These are phyloP conservation scores for Scatophagus argus DNA, from an alignment of 2,113 vertebrate species.

Conservation along the genomic window DNA sequence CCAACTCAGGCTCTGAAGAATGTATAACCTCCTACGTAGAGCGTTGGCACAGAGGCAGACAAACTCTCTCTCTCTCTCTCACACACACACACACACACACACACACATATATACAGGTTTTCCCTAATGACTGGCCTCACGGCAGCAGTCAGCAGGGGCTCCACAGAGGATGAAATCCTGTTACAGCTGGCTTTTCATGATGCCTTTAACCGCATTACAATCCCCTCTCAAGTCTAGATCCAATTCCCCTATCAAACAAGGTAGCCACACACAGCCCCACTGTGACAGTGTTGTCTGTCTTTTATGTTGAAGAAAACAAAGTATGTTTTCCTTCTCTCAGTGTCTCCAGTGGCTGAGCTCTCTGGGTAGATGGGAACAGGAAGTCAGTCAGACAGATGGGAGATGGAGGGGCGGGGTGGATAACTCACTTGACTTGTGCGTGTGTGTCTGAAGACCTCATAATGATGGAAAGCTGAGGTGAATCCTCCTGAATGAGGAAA, in stretches of 20 bases:
- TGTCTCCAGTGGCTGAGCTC: conserved; percentile 38
- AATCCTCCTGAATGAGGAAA: conserved; percentile 1
- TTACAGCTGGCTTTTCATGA: conserved; percentile 79
- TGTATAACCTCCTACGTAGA: conserved; percentile 6
- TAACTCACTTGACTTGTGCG: conserved; percentile 39
- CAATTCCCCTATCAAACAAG: conserved; percentile 78
- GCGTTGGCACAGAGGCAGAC: conserved; percentile 21
- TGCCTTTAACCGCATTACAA: conserved; percentile 77
- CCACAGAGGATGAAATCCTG: conserved; percentile 74
- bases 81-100: not conserved
- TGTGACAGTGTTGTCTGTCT: conserved; percentile 44
- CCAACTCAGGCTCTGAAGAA: conserved; percentile 9
- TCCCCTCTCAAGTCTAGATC: conserved; percentile 75
- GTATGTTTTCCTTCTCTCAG: conserved; percentile 34
- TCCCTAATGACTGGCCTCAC: conserved; percentile 76
- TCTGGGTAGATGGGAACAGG: conserved; percentile 65
- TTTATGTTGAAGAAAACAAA: conserved; percentile 55
- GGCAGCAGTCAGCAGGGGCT: conserved; percentile 67
- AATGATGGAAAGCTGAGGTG: conserved; percentile 19
- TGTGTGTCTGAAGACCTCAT: not conserved
- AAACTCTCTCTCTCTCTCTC: conserved; percentile 8
- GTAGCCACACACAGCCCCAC: conserved; percentile 43
- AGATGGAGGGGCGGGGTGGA: conserved; percentile 14
- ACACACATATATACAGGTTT: conserved; percentile 31
- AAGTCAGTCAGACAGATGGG: conserved; percentile 56